Percentiles rank a stretch among this genome's conserved stretches.
Conservation (phyloP, 2,888 invertebrate species). For the Abrostola tripartita region DNA sequence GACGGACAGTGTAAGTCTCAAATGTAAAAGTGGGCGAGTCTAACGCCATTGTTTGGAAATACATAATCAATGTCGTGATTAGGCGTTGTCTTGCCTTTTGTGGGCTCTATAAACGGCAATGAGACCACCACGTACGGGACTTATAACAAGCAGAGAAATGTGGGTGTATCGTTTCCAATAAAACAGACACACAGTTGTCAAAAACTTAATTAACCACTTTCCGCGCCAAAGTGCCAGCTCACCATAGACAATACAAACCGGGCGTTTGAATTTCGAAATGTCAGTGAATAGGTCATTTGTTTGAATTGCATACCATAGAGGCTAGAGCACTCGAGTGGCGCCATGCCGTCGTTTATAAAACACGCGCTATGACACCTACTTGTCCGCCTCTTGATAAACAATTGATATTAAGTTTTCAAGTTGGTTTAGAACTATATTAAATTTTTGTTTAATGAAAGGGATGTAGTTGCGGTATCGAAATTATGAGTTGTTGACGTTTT, state of each 20-base stretch:
- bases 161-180: too few relatives aligned
- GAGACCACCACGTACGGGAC: too few relatives aligned
- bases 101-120: too few relatives aligned
- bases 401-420: slow-evolving; percentile 38
- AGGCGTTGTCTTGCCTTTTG: too few relatives aligned
- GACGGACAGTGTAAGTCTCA: too few relatives aligned
- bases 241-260: slow-evolving; percentile 39
- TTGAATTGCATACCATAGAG: slow-evolving; percentile 69
- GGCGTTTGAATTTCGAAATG: slow-evolving; percentile 51
- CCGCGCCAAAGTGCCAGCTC: slow-evolving; percentile 12
- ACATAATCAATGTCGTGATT: too few relatives aligned
- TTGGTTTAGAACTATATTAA: slow-evolving; percentile 43
- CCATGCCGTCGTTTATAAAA: slow-evolving; percentile 78
- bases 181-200: slow-evolving; percentile 18
- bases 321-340: slow-evolving; percentile 70
- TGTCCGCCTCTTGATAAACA: slow-evolving; percentile 36
- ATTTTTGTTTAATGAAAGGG: slow-evolving; percentile 27
- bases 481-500: neutral
- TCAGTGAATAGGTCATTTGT: slow-evolving; percentile 67
- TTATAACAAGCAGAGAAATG: too few relatives aligned
- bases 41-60: too few relatives aligned
- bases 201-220: slow-evolving; percentile 37
- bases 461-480: neutral
- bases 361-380: slow-evolving; percentile 66
- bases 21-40: too few relatives aligned